Conservation (phyloP, 2,888 invertebrate species). For the Machimus atricapillus region DNA sequence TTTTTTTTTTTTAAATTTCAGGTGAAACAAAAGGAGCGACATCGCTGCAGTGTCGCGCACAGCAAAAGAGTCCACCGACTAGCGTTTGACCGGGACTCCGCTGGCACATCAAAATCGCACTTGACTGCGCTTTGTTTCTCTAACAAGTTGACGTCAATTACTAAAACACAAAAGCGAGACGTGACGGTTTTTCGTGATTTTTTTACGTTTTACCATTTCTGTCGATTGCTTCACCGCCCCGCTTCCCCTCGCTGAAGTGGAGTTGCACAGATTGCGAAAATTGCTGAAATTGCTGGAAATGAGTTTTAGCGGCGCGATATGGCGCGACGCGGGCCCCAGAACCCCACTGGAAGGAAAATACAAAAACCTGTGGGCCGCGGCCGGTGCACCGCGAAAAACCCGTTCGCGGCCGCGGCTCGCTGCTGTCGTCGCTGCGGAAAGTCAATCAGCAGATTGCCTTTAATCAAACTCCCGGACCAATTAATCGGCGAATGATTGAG, state of each 20-base stretch:
- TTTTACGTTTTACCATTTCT: neutral
- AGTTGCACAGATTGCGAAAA: neutral
- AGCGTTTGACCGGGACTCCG: neutral
- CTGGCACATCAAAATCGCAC: neutral
- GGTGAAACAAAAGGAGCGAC: neutral
- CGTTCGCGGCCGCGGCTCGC: neutral
- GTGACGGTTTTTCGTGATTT: neutral
- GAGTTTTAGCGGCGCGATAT: neutral
- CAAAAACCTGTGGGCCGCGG: neutral
- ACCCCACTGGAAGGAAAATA: neutral
- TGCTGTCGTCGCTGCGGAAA: neutral
- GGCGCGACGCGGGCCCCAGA: neutral
- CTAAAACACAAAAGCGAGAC: neutral
- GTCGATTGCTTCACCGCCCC: neutral
- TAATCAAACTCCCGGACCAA: neutral
- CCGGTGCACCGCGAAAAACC: neutral
- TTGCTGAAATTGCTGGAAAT: neutral
- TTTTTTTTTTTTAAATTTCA: neutral
- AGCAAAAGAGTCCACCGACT: neutral
- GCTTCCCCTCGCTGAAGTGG: neutral
- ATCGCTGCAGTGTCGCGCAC: neutral
- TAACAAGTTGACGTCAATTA: neutral
- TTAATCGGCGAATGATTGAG: neutral
- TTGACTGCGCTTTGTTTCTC: neutral
- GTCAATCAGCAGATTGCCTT: neutral